Evolutionary conservation across 1,140 invertebrate genomes (phyloP), one percentile per base, ranked within the genome.

Genomic region (Triops cancriformis): DNA sequence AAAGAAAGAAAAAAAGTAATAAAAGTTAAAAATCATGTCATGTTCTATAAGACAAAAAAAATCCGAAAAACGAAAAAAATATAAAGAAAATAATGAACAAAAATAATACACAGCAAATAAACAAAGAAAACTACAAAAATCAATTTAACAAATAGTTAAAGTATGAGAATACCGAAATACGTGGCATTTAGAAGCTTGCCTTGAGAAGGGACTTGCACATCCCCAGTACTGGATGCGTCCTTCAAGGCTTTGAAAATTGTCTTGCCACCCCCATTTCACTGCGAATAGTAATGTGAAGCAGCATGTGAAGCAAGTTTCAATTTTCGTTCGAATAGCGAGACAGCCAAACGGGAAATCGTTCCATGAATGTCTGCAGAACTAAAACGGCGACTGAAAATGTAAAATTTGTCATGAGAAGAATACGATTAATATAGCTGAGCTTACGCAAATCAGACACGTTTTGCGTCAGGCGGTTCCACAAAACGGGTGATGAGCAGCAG

Each of bases 401-500:
- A 64, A 12, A 14, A 64, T n/a, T n/a, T n/a, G 14, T n/a, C n/a
- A n/a, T n/a, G n/a, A n/a, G n/a, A n/a, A n/a, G n/a, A n/a, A n/a
- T n/a, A 64, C 14, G n/a, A 64, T 23, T 5, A 23, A 64, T n/a
- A n/a, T 64, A 18, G 23, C 31, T 37, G 2, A 2, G 23, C 51
- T 64, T 64, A 64, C 51, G 14, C 18, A 64, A 18, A n/a, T 64
- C 51, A 14, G 51, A 87, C 73, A 92, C 89, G 82, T 93, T 90
- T 72, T 89, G 90, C 18, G 89, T 92, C 7, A 95, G 87, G 26
- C 92, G 90, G 83, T 91, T 90, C 5, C 93, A 84, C 42, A 94
- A 86, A 75, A 90, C 90, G 72, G 89, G 87, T 0, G 93, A 94
- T 82, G 92, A 88, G 1, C 90, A 90, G 4, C 92, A 91, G 64